Percentiles rank a stretch among this genome's conserved stretches.
These are phyloP conservation scores for Lepeophtheirus nordmannii DNA, from an alignment of 2,888 invertebrate genomes.

Conservation along the genomic window DNA sequence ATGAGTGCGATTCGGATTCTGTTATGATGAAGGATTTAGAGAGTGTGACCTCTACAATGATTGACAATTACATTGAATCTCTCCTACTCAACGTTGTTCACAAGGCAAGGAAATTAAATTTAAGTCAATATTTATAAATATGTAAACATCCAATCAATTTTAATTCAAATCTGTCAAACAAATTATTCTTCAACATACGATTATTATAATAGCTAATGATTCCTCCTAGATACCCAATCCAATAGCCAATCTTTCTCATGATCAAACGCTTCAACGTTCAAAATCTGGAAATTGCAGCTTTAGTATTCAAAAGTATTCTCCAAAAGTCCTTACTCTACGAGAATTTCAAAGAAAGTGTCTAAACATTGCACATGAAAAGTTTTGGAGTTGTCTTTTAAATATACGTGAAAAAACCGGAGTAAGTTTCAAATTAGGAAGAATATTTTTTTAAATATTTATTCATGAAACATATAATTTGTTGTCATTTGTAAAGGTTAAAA, in stretches of 20 bases:
- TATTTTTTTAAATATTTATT: too few relatives aligned
- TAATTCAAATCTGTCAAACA: too few relatives aligned
- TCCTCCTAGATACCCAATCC: too few relatives aligned
- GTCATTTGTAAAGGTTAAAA: too few relatives aligned
- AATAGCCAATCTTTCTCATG: too few relatives aligned
- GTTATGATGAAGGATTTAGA: not conserved
- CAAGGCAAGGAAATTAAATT: not conserved
- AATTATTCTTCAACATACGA: too few relatives aligned
- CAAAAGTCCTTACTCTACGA: not conserved
- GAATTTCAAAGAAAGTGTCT: not conserved
- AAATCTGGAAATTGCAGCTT: not conserved
- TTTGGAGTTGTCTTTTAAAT: not conserved
- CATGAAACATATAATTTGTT: too few relatives aligned
- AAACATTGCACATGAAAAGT: not conserved
- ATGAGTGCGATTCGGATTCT: not conserved
- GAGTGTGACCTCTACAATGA: not conserved
- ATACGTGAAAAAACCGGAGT: not conserved
- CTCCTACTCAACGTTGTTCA: not conserved
- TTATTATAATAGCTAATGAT: too few relatives aligned
- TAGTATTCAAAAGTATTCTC: not conserved
- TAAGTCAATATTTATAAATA: too few relatives aligned
- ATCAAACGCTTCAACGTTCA: not conserved
- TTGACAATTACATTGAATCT: not conserved
- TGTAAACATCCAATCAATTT: too few relatives aligned
- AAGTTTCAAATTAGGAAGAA: too few relatives aligned